Evolutionary conservation across 2,888 invertebrate genomes (phyloP).

Genomic region (Mylabris sibirica): DNA sequence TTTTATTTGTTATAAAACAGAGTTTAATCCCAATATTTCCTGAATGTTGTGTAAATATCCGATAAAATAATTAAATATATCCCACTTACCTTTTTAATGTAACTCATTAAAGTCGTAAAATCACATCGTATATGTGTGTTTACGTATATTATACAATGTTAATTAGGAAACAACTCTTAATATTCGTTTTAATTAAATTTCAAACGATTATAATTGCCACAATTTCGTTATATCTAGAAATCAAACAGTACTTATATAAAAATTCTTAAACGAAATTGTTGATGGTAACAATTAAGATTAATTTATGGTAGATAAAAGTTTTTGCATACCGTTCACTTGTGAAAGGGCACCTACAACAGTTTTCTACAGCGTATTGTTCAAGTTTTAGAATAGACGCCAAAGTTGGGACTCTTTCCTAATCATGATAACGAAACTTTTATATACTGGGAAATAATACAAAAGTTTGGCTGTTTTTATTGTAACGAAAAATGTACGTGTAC

Average conservation of each 20-base stretch:
- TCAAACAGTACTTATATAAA: neutral
- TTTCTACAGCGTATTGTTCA: neutral
- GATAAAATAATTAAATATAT: conserved; percentile 23
- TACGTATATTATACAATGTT: conserved; percentile 26
- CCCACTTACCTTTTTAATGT: conserved; percentile 22
- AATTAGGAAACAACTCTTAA: conserved; percentile 32
- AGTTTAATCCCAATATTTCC: neutral
- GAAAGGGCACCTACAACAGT: neutral
- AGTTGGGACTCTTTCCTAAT: neutral
- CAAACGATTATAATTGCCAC: conserved; percentile 27
- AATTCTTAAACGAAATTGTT: neutral
- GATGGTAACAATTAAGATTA: neutral
- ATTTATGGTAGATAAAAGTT: conserved; percentile 23
- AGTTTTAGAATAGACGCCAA: neutral
- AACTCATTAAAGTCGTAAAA: conserved; percentile 29
- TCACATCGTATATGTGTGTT: conserved; percentile 23
- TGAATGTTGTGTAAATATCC: neutral
- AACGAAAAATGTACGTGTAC: neutral
- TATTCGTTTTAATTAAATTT: conserved; percentile 29
- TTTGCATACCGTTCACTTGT: neutral
- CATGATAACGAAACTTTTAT: neutral
- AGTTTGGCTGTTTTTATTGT: neutral
- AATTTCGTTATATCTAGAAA: conserved; percentile 18
- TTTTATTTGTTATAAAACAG: neutral
- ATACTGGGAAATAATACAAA: neutral